Base-by-base conservation (phyloP, 2,888 invertebrate species). In the Limenitis camilla region DNA sequence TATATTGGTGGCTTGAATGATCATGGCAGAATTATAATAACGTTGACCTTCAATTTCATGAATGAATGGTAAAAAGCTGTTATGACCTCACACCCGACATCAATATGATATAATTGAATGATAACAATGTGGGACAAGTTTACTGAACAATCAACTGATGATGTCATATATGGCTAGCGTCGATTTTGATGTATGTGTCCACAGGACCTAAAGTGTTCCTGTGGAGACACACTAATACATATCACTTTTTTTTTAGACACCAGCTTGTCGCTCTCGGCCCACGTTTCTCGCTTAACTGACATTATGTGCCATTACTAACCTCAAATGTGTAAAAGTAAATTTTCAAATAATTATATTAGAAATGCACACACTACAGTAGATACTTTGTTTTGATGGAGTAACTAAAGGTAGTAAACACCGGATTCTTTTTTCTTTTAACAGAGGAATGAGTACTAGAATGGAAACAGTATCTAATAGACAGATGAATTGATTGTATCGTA, bases 51-150 rank as follows among this genome's bases (percentile, higher is more conserved):
- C 19, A 41, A 53, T 40, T 50, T 49, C 38, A 49, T 51, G 53
- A 56, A 53, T 53, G 50, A 47, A 53, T 44, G 11, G 32, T 40
- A 31, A 51, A 36, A 53, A 50, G 46, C 40, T 41, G 44, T 31
- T 54, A 52, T 61, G 59, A 63, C 56, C 60, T 52, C 43, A 54
- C 51, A 52, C 55, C 54, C 31, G 59, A 70, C 78, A 76, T 76
- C 77, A 80, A 76, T 74, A 72, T 74, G 60, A 74, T 71, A 74
- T 81, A 80, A 83, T 82, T 78, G 81, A 80, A 81, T 83, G 75
- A 76, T 71, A 66, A 67, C 72, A 68, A 76, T 73, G 67, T 76
- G 67, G 76, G 68, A 63, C 74, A 72, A 71, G 67, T 70, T 76
- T 69, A 68, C 67, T 65, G 66, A 64, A 65, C 71, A 70, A 74